Percentiles rank a stretch among this genome's conserved stretches.
Conservation (phyloP, 2,113 vertebrate genomes). For the Poicephalus meyeri region DNA sequence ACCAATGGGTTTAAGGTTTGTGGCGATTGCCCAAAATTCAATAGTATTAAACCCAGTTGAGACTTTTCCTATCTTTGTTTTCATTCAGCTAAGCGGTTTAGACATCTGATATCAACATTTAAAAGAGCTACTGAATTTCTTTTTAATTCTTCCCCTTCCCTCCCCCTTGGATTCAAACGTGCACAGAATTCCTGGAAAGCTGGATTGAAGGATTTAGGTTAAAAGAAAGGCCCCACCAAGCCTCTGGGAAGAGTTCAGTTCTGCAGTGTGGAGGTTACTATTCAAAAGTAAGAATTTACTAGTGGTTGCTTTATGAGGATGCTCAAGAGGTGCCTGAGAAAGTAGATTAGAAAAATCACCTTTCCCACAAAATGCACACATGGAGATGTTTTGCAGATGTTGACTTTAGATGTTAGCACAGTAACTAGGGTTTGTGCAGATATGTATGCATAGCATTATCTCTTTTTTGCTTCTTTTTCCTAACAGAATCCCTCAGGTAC, state of each 20-base stretch:
- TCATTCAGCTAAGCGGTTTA: background rate
- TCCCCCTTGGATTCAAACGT: background rate
- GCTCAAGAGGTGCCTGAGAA: slow-evolving; percentile 7
- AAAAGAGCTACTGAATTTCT: background rate
- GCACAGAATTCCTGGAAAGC: background rate
- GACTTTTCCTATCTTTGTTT: background rate
- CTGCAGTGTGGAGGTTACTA: background rate
- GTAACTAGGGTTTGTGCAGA: background rate
- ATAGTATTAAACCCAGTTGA: background rate
- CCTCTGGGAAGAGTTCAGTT: background rate
- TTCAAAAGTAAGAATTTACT: slow-evolving; percentile 35
- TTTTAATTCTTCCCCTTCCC: background rate
- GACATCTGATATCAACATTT: background rate
- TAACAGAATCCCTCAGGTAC: background rate
- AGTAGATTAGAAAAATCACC: slow-evolving; percentile 16
- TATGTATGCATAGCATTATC: background rate
- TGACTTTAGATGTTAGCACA: background rate
- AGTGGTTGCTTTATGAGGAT: slow-evolving; percentile 23
- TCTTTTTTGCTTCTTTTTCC: background rate
- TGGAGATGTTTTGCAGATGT: slow-evolving; percentile 39
- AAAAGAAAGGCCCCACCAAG: background rate
- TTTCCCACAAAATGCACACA: background rate
- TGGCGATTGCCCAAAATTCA: background rate
- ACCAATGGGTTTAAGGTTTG: background rate
- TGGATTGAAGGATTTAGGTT: background rate